These are phyloP conservation scores for Netelia melanura DNA, from an alignment of 2,888 invertebrate species.

Conservation along the genomic window DNA sequence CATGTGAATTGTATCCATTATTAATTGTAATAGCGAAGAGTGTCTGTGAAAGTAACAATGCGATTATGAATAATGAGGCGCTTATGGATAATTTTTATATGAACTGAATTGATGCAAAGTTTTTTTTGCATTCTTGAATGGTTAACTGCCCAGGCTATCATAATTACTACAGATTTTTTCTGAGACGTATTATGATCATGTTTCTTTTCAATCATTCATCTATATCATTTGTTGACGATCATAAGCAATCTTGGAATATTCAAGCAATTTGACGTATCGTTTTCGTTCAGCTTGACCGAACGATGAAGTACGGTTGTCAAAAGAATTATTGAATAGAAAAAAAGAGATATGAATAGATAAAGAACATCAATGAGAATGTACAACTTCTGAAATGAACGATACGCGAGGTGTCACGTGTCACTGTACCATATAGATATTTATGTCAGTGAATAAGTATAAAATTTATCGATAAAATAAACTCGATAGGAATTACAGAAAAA, in stretches of 20 bases:
- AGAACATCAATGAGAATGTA: neutral
- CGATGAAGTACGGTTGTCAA: neutral
- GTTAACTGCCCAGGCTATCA: slow-evolving; percentile 18
- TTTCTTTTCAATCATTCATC: slow-evolving; percentile 16
- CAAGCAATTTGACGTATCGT: too few species aligned
- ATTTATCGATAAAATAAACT: slow-evolving; percentile 54
- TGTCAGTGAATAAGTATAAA: slow-evolving; percentile 38
- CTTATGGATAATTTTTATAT: slow-evolving; percentile 41
- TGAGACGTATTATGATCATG: neutral
- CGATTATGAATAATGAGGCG: slow-evolving; percentile 9
- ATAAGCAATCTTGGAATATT: neutral
- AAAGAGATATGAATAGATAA: neutral
- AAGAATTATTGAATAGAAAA: neutral
- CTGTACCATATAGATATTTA: slow-evolving; percentile 47
- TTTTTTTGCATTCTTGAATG: slow-evolving; percentile 41
- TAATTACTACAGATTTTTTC: slow-evolving; percentile 6
- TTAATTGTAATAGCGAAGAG: slow-evolving; percentile 39
- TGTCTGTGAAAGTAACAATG: slow-evolving; percentile 28
- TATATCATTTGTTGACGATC: slow-evolving; percentile 10
- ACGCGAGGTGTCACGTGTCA: slow-evolving; percentile 16
- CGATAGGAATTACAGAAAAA: slow-evolving; percentile 38
- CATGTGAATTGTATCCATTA: slow-evolving; percentile 76
- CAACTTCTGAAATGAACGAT: slow-evolving; percentile 25
- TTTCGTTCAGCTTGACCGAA: too few species aligned
- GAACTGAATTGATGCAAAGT: slow-evolving; percentile 35